phyloP scores from a whole-genome alignment of 2,797 vertebrate genomes.

The Steatocranus sp. region DNA sequence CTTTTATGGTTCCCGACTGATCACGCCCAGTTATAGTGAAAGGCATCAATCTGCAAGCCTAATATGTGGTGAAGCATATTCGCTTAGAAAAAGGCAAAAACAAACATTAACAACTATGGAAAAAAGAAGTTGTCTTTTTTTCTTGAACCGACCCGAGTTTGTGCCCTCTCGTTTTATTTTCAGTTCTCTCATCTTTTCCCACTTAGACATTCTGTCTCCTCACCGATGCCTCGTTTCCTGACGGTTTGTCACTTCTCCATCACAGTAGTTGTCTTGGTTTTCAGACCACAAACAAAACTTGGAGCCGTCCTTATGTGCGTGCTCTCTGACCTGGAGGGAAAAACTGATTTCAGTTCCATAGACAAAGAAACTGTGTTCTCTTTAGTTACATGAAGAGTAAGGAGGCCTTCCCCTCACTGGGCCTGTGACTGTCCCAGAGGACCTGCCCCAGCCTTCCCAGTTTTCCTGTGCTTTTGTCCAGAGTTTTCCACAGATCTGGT shows the following conservation, averaged over 20 bases:
- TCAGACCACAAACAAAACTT: not conserved
- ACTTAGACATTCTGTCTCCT: conserved; percentile 34
- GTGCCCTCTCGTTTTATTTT: not conserved
- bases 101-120: conserved; percentile 10
- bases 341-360: conserved; percentile 39
- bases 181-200: conserved; percentile 8
- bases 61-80: conserved; percentile 13
- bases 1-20: conserved; percentile 51
- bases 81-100: conserved; percentile 6
- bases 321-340: conserved; percentile 17
- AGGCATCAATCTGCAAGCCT: conserved; percentile 5
- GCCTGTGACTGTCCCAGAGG: conserved; percentile 50
- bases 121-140: not conserved
- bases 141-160: not conserved
- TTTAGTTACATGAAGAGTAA: conserved; percentile 34
- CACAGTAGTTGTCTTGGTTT: not conserved
- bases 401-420: conserved; percentile 42
- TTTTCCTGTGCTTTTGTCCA: conserved; percentile 69
- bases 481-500: conserved; percentile 63
- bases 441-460: conserved; percentile 53
- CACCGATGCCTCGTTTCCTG: not conserved
- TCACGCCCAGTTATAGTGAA: conserved; percentile 44
- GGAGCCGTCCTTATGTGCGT: not conserved
- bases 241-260: not conserved
- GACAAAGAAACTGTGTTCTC: conserved; percentile 48